These are phyloP conservation scores for Antheraea mylitta DNA, from an alignment of 1,140 invertebrate species.

Conservation along the genomic window DNA sequence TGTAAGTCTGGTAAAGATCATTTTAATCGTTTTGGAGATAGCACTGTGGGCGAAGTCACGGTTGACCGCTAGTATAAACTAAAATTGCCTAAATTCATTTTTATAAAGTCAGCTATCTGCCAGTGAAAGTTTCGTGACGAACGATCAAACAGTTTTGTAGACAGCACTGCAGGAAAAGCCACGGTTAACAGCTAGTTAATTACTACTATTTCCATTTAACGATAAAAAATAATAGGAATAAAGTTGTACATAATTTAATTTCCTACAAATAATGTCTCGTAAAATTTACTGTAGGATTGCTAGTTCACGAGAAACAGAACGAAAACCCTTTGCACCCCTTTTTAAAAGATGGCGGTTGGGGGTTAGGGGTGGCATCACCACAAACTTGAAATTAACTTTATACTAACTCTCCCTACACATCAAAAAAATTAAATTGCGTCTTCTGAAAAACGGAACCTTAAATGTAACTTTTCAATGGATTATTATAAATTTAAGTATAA, in stretches of 20 bases:
- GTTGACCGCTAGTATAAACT: no score
- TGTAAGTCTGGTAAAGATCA: no score
- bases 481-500: slow-evolving; percentile 2
- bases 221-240: slow-evolving; percentile 2
- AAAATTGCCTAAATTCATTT: no score
- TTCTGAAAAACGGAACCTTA: no score
- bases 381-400: slow-evolving; percentile 15
- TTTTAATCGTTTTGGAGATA: no score
- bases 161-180: no score
- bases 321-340: slow-evolving; percentile 18
- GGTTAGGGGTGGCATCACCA: slow-evolving; percentile 16
- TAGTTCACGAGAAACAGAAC: slow-evolving; percentile 8
- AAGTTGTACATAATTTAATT: neutral
- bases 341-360: slow-evolving; percentile 19
- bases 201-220: neutral
- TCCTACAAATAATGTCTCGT: slow-evolving; percentile 16
- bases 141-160: no score
- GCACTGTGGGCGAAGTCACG: no score
- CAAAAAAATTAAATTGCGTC: no score
- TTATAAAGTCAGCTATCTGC: no score
- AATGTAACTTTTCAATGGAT: neutral
- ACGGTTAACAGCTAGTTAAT: no score
- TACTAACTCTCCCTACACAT: neutral
- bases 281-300: slow-evolving; percentile 10
- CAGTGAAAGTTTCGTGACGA: no score